These are phyloP conservation scores for Neoseiulus cucumeris DNA, from an alignment of 1,140 invertebrate species.

Conservation along the genomic window DNA sequence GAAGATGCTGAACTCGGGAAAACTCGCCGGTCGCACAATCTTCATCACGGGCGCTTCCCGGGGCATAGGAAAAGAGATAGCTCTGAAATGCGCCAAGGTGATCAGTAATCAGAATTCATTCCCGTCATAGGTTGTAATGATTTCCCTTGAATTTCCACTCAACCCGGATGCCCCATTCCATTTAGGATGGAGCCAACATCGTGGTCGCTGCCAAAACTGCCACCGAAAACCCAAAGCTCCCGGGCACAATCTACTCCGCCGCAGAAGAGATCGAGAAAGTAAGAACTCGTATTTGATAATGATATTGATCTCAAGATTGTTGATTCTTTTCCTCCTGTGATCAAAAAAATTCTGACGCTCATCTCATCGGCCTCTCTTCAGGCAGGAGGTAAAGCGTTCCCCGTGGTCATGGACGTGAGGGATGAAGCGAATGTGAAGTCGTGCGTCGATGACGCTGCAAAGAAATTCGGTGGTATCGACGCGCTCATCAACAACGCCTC, in stretches of 20 bases:
- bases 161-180: too few relatives aligned
- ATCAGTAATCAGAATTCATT: not conserved
- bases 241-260: conserved; percentile 95
- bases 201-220: conserved; percentile 91
- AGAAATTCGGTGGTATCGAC: conserved; percentile 89
- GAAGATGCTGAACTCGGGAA: conserved; percentile 29
- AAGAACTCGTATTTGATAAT: too few relatives aligned
- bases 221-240: conserved; percentile 80
- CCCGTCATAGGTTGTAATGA: too few relatives aligned
- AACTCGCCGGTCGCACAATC: conserved; percentile 70
- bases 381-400: conserved; percentile 67
- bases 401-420: conserved; percentile 82
- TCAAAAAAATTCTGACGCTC: too few relatives aligned
- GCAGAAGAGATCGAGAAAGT: conserved; percentile 49
- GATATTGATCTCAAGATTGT: too few relatives aligned
- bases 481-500: conserved; percentile 89
- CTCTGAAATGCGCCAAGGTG: conserved; percentile 57
- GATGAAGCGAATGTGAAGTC: conserved; percentile 57
- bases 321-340: too few relatives aligned
- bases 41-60: conserved; percentile 91
- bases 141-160: too few relatives aligned
- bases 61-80: conserved; percentile 93
- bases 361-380: conserved; percentile 19
- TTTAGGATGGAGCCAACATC: conserved; percentile 72
- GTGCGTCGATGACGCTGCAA: conserved; percentile 66